Percentiles rank a stretch among this genome's conserved stretches.
Conservation (phyloP, 1,140 invertebrate species). For the Coelopa frigida region DNA sequence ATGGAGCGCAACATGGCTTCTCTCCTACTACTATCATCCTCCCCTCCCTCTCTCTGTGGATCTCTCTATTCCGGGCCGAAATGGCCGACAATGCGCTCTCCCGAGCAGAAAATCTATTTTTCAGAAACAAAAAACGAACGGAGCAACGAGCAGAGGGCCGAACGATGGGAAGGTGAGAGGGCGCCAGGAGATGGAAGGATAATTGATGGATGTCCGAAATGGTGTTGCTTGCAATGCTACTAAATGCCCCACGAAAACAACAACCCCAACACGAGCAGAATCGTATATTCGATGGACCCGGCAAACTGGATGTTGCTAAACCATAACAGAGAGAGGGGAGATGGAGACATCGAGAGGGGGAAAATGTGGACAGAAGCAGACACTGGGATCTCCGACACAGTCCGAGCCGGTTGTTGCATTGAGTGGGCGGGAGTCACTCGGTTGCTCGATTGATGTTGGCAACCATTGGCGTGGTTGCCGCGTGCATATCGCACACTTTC, state of each 20-base stretch:
- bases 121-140: constrained; percentile 1
- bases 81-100: constrained; percentile 10
- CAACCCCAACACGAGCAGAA: not conserved
- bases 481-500: too few relatives aligned
- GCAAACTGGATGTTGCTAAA: too few relatives aligned
- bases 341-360: not conserved
- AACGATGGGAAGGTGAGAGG: not conserved
- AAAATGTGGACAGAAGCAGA: not conserved
- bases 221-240: not conserved
- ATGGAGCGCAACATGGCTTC: not conserved
- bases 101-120: constrained; percentile 11
- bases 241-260: constrained; percentile 1
- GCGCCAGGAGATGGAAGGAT: not conserved
- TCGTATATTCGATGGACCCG: too few relatives aligned
- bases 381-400: not conserved
- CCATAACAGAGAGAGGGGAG: too few relatives aligned
- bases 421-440: too few relatives aligned
- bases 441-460: too few relatives aligned
- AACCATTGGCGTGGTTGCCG: too few relatives aligned
- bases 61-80: not conserved
- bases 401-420: constrained; percentile 1
- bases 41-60: not conserved
- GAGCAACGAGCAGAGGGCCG: not conserved
- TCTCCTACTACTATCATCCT: not conserved
- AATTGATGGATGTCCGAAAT: not conserved